These are phyloP conservation scores for Neocloeon triangulifer DNA, from an alignment of 1,140 invertebrate species.

Conservation along the genomic window DNA sequence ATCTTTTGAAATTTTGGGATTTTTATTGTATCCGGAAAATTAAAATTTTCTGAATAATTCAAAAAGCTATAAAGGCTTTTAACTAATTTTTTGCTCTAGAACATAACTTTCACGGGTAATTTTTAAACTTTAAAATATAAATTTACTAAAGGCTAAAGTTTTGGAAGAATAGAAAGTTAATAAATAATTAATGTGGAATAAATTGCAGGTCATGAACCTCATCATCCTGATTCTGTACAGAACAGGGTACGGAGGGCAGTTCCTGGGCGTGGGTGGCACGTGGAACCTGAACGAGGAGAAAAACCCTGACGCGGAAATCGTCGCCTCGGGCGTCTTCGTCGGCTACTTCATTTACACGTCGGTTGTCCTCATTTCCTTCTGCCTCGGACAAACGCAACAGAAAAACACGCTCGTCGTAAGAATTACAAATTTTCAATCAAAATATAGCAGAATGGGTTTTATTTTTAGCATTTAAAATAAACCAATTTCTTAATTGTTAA, in stretches of 20 bases:
- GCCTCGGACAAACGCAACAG: constrained; percentile 46
- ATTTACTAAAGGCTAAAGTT: constrained; percentile 1
- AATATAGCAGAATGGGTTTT: background rate
- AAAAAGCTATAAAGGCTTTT: too few species aligned
- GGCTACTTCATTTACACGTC: constrained; percentile 61
- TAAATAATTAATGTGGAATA: constrained; percentile 1
- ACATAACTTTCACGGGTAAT: background rate
- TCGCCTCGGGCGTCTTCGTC: constrained; percentile 62
- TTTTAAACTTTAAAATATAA: constrained; percentile 1
- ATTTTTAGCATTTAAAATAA: background rate
- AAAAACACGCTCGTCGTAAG: constrained; percentile 37
- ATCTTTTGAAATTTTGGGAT: too few species aligned
- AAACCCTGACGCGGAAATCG: constrained; percentile 59
- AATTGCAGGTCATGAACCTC: constrained; percentile 43
- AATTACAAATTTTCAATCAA: too few species aligned
- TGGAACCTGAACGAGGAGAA: constrained; percentile 78
- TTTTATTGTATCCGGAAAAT: too few species aligned
- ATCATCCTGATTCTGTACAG: constrained; percentile 59
- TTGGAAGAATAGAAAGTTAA: too few species aligned
- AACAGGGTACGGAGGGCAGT: constrained; percentile 53
- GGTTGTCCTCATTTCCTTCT: constrained; percentile 40
- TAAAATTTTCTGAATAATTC: too few species aligned
- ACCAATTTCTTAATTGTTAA: background rate
- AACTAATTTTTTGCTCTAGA: too few species aligned
- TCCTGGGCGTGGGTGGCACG: constrained; percentile 60